Evolutionary conservation across 1,140 invertebrate genomes (phyloP).

Genomic region (Meloidogyne exigua): DNA sequence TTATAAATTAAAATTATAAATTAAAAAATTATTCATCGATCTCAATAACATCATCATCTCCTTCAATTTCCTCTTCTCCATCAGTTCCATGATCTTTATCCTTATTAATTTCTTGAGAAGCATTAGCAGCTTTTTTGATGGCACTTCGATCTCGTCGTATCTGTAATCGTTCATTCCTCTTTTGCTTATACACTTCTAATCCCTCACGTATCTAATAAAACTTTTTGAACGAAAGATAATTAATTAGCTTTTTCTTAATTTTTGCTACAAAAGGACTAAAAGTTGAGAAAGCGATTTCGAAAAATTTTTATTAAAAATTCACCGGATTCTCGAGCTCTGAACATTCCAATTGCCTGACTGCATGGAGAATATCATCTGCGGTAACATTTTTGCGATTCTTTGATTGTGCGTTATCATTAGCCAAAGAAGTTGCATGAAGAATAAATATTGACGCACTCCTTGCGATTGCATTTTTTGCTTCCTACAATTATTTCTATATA

Average conservation of each 20-base stretch:
- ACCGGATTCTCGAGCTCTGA: constrained; percentile 34
- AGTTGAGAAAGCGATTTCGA: background rate
- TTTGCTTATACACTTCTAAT: constrained; percentile 6
- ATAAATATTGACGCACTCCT: constrained; percentile 34
- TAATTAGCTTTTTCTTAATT: too few species aligned
- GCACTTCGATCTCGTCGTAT: constrained; percentile 13
- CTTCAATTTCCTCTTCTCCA: constrained; percentile 20
- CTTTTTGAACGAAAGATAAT: too few species aligned
- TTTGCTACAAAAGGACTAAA: too few species aligned
- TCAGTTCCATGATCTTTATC: constrained; percentile 7
- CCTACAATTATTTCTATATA: constrained; percentile 23
- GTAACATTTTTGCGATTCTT: constrained; percentile 38
- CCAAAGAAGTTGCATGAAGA: constrained; percentile 29
- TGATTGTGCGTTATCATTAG: constrained; percentile 32
- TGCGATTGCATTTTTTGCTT: constrained; percentile 39
- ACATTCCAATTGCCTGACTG: constrained; percentile 29
- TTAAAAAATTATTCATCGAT: constrained; percentile 22
- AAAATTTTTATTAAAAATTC: background rate
- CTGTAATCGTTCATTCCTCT: constrained; percentile 22
- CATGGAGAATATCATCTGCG: constrained; percentile 36
- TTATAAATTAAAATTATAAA: background rate
- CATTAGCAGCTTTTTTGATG: constrained; percentile 12
- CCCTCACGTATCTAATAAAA: constrained; percentile 25
- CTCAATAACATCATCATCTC: constrained; percentile 12
- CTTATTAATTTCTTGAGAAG: constrained; percentile 10